phyloP scores from a whole-genome alignment of 2,113 vertebrate species.

The Hyperopisus bebe region DNA sequence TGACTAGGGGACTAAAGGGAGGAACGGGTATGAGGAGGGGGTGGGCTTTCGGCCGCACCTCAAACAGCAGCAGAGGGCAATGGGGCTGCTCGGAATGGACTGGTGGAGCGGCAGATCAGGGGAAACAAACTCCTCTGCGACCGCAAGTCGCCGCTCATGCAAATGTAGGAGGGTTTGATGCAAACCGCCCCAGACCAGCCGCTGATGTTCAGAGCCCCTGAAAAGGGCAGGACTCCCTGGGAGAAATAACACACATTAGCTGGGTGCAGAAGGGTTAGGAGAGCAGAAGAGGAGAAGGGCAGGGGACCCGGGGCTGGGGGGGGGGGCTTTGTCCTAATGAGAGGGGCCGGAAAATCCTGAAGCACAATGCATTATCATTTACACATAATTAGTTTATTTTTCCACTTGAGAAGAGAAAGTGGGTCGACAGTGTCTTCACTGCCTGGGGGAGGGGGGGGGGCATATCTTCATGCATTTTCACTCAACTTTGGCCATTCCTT shows the following conservation, averaged over 20 bases:
- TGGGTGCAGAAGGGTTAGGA: conserved; percentile 49
- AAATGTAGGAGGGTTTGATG: conserved; percentile 77
- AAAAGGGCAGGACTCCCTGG: conserved; percentile 92
- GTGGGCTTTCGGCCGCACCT: not conserved
- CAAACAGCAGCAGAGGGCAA: conserved; percentile 24
- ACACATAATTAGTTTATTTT: conserved; percentile 99
- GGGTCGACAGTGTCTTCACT: conserved; percentile 78
- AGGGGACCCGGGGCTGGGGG: conserved; percentile 25
- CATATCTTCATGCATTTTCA: conserved; percentile 17
- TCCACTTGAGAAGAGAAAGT: conserved; percentile 98
- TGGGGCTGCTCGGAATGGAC: not conserved
- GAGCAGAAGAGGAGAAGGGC: conserved; percentile 17
- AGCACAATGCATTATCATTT: conserved; percentile 98
- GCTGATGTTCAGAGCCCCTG: conserved; percentile 88
- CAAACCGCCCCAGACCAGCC: conserved; percentile 78
- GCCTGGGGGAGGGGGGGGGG: conserved; percentile 67
- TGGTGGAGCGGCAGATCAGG: not conserved
- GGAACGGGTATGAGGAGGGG: not conserved
- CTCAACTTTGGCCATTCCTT: conserved; percentile 25
- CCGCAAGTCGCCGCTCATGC: conserved; percentile 65
- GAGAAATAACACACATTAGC: conserved; percentile 85
- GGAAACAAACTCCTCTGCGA: not conserved
- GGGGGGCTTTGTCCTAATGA: conserved; percentile 54
- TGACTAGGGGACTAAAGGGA: not conserved
- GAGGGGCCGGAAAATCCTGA: conserved; percentile 69